Evolutionary conservation across 2,888 invertebrate genomes (phyloP), one percentile per base, ranked within the genome.

Genomic region (Punctoribates punctum): DNA sequence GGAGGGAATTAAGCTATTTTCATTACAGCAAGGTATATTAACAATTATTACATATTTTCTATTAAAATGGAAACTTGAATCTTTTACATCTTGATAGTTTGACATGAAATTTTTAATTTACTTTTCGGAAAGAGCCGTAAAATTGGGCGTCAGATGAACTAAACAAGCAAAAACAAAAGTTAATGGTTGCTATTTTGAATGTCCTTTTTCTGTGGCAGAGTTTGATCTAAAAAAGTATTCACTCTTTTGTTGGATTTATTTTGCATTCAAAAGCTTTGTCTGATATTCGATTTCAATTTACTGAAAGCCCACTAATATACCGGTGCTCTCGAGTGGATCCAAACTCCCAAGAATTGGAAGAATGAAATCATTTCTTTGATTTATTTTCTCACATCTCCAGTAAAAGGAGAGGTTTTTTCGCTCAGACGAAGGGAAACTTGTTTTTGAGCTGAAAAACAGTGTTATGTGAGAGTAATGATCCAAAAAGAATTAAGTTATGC

Each of bases 371-470:
- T 65, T 65, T 15, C 65, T 65, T 38, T 38, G 38, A 65, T 65
- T 65, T 65, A 65, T 65, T 65, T 65, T 65, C 65, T 65, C 65
- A 65, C 65, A 65, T 65, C 25, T 65, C 38, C 8, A 3, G 27
- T n/a, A 38, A 38, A 65, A 60, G 60, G 23, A 60, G 27, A 15
- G 13, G 25, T 27, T 13, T 54, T 54, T 54, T 13, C 20, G 23
- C 20, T 54, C 23, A 54, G 13, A 54, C 17, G 20, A 8, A 27
- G 34, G 8, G 20, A 65, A 27, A 38, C 34, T 38, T 17, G 20
- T 17, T 51, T 51, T 51, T 51, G 5, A 2, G 20, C 42, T 51
- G 38, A 65, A 65, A 65, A 65, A 20, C 65, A 6, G 17, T 38
- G 38, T 65, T 65, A 38, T 65, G n/a, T 34, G 17, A 15, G 27